phyloP scores from a whole-genome alignment of 37 sponge, comb jelly and placozoan genomes.

The Tethya wilhelma region DNA sequence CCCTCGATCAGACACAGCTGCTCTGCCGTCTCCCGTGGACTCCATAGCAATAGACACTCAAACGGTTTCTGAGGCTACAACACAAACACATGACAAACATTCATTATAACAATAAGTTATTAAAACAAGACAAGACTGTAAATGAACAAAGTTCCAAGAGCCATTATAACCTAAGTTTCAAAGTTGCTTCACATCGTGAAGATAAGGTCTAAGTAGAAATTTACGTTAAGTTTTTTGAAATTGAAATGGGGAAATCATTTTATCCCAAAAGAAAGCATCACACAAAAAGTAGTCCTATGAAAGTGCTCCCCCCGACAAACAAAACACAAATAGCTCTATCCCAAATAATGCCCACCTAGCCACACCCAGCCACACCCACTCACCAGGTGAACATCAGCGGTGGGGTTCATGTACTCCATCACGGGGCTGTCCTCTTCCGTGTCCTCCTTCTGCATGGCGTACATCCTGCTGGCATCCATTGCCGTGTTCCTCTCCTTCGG shows the following conservation, averaged over 20 bases:
- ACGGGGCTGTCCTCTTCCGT: constrained; percentile 17
- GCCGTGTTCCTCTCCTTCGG: constrained; percentile 18
- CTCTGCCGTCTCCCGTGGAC: constrained; percentile 49
- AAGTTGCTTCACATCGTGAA: no score
- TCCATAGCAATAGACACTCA: constrained; percentile 60
- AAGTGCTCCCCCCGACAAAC: not conserved
- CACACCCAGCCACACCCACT: not conserved
- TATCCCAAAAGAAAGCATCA: not conserved
- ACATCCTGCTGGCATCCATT: constrained; percentile 24
- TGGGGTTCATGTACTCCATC: constrained; percentile 14
- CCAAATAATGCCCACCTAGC: no score
- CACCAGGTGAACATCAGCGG: not conserved
- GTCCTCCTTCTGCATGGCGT: constrained; percentile 38
- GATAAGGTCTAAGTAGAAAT: no score
- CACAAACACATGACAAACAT: not conserved
- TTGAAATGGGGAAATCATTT: no score
- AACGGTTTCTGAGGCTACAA: constrained; percentile 41
- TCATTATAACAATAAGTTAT: not conserved
- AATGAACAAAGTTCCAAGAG: no score
- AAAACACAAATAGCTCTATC: no score
- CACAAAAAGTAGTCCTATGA: not conserved
- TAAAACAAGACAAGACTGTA: no score
- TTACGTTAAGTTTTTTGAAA: no score
- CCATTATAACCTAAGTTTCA: no score
- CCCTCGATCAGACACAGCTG: constrained; percentile 65